Percentiles rank a stretch among this genome's conserved stretches.
phyloP scores from a whole-genome alignment of 2,797 vertebrate species.

The Chromis chromis region DNA sequence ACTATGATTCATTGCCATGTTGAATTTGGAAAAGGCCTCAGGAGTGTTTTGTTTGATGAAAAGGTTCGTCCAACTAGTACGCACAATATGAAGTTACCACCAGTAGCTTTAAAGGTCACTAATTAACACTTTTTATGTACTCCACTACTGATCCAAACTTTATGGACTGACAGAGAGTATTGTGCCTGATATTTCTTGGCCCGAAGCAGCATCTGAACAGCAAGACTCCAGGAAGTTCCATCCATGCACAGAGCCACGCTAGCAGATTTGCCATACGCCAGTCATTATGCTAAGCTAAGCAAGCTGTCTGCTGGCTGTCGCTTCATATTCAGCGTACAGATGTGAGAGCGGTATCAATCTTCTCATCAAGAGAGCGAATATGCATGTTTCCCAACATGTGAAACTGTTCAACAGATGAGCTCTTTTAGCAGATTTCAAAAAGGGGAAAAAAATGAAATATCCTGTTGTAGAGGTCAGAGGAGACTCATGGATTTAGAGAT shows the following conservation, averaged over 20 bases:
- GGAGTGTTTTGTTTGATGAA: too few relatives aligned
- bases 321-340: neutral
- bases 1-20: too few relatives aligned
- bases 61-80: too few relatives aligned
- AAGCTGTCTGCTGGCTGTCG: neutral
- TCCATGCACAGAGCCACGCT: neutral
- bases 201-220: neutral
- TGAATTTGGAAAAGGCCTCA: too few relatives aligned
- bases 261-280: neutral
- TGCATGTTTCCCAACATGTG: too few relatives aligned
- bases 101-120: too few relatives aligned
- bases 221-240: neutral
- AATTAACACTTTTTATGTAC: too few relatives aligned
- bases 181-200: neutral
- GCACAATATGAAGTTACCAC: too few relatives aligned
- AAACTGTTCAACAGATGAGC: neutral
- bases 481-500: conserved; percentile 32
- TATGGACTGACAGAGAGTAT: neutral
- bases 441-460: neutral
- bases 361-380: too few relatives aligned
- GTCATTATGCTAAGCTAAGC: neutral
- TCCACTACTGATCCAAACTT: neutral
- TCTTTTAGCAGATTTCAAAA: too few relatives aligned
- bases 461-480: conserved; percentile 9
- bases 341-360: too few relatives aligned